Evolutionary conservation across 2,888 invertebrate genomes (phyloP).

Genomic region (Thymelicus acteon): DNA sequence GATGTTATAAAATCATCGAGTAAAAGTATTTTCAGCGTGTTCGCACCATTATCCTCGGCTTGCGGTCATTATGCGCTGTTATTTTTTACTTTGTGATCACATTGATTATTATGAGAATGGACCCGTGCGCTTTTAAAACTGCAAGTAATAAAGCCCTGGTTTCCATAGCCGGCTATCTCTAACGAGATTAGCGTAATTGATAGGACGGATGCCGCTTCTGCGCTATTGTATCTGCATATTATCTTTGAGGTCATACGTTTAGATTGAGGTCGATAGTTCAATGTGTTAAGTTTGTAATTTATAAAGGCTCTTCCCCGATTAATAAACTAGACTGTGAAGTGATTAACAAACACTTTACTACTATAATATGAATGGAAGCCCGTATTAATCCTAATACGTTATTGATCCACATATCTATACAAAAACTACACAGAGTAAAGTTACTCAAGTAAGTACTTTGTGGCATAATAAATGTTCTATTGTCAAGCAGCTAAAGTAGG

Average conservation of each 20-base stretch:
- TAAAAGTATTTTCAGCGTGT: conserved; percentile 69
- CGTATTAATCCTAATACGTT: neutral
- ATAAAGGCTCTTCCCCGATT: neutral
- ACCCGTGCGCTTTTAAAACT: conserved; percentile 44
- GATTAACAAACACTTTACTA: neutral
- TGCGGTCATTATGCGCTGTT: conserved; percentile 72
- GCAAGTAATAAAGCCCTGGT: conserved; percentile 52
- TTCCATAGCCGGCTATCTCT: conserved; percentile 50
- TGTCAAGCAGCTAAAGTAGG: conserved; percentile 4
- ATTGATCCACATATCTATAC: no score
- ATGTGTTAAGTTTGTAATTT: neutral
- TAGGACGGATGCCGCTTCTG: conserved; percentile 26
- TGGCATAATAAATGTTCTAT: conserved; percentile 10
- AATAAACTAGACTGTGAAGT: neutral
- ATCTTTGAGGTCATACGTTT: conserved; percentile 25
- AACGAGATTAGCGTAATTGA: conserved; percentile 28
- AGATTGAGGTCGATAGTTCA: conserved; percentile 13
- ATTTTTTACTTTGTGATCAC: conserved; percentile 57
- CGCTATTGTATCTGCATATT: conserved; percentile 29
- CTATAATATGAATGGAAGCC: no score
- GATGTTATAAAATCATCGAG: conserved; percentile 54
- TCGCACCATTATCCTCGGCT: conserved; percentile 70
- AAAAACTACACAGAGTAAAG: neutral
- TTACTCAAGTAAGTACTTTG: neutral
- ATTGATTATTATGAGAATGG: conserved; percentile 72